Evolutionary conservation across 2,113 vertebrate species (phyloP).

Genomic region (Camelus dromedarius): DNA sequence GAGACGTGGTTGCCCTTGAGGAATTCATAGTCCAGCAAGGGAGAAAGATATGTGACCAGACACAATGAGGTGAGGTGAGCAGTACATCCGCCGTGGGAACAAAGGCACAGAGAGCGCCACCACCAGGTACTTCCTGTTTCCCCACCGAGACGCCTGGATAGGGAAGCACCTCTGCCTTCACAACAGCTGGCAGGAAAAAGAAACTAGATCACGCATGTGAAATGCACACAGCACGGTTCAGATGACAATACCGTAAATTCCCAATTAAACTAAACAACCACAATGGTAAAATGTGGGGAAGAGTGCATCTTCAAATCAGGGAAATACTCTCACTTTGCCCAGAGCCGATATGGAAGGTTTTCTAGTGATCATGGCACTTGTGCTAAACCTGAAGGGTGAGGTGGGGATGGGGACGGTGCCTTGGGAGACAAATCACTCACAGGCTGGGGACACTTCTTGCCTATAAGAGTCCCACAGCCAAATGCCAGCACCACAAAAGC

Average conservation of each 20-base stretch:
- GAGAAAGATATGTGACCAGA: neutral
- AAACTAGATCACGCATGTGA: neutral
- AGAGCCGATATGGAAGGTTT: neutral
- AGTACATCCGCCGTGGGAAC: accelerated
- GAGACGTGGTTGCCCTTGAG: neutral
- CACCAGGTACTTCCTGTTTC: neutral
- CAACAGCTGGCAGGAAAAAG: neutral
- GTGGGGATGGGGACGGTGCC: neutral
- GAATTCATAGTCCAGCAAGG: neutral
- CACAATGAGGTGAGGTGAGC: neutral
- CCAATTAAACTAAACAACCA: neutral
- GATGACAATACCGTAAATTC: neutral
- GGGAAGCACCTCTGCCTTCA: neutral
- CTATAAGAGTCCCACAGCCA: neutral
- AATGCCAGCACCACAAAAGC: neutral
- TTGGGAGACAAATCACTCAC: neutral
- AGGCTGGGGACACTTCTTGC: neutral
- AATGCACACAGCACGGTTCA: neutral
- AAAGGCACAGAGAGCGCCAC: neutral
- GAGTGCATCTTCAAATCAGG: neutral
- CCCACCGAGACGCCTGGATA: neutral
- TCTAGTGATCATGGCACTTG: neutral
- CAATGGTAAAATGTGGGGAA: neutral
- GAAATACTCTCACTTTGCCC: neutral
- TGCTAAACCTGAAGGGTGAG: neutral